Conservation (phyloP, 53 echinoderm and acorn worm genomes). For the Actinopyga echinites region DNA sequence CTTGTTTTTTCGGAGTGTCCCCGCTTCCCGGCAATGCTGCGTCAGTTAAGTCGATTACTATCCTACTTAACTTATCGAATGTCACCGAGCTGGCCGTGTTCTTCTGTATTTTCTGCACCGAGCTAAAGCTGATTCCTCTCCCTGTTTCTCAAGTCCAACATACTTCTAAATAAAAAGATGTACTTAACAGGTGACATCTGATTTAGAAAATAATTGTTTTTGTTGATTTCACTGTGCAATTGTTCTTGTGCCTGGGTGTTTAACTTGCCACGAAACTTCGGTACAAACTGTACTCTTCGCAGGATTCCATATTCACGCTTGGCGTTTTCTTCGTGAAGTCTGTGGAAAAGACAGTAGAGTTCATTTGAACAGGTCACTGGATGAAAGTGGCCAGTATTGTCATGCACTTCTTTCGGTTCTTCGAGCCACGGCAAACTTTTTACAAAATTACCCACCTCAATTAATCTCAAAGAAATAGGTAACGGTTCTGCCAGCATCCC, state of each 20-base stretch:
- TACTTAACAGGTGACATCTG: constrained; percentile 31
- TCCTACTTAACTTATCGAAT: too few relatives aligned
- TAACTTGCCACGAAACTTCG: background rate
- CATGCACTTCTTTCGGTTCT: background rate
- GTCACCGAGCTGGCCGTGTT: too few relatives aligned
- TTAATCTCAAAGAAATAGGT: background rate
- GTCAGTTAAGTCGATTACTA: too few relatives aligned
- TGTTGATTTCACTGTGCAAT: constrained; percentile 23
- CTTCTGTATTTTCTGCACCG: too few relatives aligned
- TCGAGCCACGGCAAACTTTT: background rate
- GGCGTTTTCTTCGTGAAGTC: constrained; percentile 30
- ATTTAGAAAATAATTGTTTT: constrained; percentile 1
- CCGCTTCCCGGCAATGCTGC: too few relatives aligned
- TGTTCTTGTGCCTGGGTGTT: constrained; percentile 38
- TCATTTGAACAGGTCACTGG: constrained; percentile 2
- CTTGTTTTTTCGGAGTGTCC: too few relatives aligned
- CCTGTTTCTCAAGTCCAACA: constrained; percentile 15
- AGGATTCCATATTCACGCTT: constrained; percentile 2
- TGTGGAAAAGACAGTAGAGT: constrained; percentile 32
- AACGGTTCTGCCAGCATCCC: background rate
- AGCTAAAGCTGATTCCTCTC: background rate
- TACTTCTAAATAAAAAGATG: constrained; percentile 26
- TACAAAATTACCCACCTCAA: background rate
- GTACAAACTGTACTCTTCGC: constrained; percentile 17
- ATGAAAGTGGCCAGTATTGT: background rate